phyloP scores from a whole-genome alignment of 2,888 invertebrate species.

The Tipula helvola region DNA sequence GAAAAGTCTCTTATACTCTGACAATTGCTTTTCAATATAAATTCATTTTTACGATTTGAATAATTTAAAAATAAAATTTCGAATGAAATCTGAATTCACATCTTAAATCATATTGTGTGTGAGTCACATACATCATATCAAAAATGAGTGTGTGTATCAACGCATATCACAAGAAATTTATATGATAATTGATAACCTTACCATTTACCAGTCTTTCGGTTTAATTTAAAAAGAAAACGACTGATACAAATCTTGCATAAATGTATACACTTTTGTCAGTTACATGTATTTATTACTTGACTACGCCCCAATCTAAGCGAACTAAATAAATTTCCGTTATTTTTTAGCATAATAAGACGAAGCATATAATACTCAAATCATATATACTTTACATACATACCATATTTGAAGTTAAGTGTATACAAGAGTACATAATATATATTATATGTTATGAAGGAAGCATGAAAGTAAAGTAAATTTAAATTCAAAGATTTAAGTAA shows the following conservation, averaged over 20 bases:
- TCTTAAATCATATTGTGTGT: too few relatives aligned
- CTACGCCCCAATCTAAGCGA: background rate
- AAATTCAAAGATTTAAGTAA: background rate
- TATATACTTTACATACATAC: too few relatives aligned
- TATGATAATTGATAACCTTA: background rate
- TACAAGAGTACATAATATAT: background rate
- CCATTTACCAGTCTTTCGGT: background rate
- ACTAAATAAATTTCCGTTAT: background rate
- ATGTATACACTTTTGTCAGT: background rate
- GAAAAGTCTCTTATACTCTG: background rate
- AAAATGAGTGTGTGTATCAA: too few relatives aligned
- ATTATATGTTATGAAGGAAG: background rate
- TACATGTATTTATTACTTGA: background rate
- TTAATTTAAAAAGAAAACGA: background rate
- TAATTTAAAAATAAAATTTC: too few relatives aligned
- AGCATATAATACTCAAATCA: background rate
- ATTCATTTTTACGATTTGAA: too few relatives aligned
- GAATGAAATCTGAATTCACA: too few relatives aligned
- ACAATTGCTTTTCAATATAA: background rate
- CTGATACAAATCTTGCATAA: background rate
- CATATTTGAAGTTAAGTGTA: background rate
- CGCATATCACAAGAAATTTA: background rate
- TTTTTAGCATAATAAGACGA: background rate
- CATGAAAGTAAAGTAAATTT: background rate
- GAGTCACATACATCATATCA: too few relatives aligned